phyloP scores from a whole-genome alignment of 2,113 vertebrate species.

The cat (Felis catus) region F.catus_Fca126_mat1.0 CM031424.1:94667001-94667500 shows the following conservation, averaged over 20 bases:
- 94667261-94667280: neutral
- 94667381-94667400: neutral
- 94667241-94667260: neutral
- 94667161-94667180: rapidly evolving
- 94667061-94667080: neutral
- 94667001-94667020: neutral
- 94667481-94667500: neutral
- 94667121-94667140: neutral
- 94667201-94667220: neutral
- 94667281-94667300: rapidly evolving
- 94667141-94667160: rapidly evolving
- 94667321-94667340: too few relatives aligned
- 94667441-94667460: neutral
- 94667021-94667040: neutral
- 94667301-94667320: neutral
- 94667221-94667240: too few relatives aligned
- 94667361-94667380: neutral
- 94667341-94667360: neutral
- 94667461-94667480: rapidly evolving
- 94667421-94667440: neutral
- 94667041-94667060: neutral
- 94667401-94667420: neutral
- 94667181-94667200: rapidly evolving
- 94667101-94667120: rapidly evolving
- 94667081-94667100: neutral